Percentiles rank a stretch among this genome's conserved stretches.
Evolutionary conservation across 2,888 invertebrate species (phyloP).

Genomic region (Lasiommata megera): DNA sequence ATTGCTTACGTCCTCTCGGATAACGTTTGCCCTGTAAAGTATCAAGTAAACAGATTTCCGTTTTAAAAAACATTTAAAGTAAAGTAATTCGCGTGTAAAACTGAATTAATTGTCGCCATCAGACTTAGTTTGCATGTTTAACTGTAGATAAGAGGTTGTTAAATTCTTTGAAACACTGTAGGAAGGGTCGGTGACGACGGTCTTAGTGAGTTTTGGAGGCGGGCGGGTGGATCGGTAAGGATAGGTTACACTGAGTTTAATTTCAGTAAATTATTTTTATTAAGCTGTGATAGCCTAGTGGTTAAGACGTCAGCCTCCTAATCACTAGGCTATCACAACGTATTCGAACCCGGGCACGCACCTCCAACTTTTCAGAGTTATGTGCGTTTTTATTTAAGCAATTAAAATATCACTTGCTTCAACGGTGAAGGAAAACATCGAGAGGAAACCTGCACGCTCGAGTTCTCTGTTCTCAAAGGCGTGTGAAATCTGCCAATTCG

Average conservation of each 20-base stretch:
- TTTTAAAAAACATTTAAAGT: neutral
- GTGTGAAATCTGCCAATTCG: too few relatives aligned
- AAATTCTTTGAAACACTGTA: slow-evolving; percentile 53
- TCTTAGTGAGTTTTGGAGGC: slow-evolving; percentile 41
- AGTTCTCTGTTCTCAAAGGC: too few relatives aligned
- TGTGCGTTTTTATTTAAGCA: too few relatives aligned
- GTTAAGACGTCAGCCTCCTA: too few relatives aligned
- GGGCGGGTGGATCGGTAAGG: slow-evolving; percentile 40
- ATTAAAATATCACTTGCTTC: too few relatives aligned
- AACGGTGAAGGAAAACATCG: too few relatives aligned
- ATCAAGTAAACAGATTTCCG: neutral
- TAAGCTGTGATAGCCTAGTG: neutral
- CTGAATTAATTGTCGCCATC: slow-evolving; percentile 62
- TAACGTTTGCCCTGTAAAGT: neutral
- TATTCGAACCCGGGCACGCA: too few relatives aligned
- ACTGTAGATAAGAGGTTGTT: slow-evolving; percentile 63
- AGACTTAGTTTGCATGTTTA: slow-evolving; percentile 65
- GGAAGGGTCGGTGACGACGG: slow-evolving; percentile 41
- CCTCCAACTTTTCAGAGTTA: too few relatives aligned
- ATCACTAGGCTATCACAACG: too few relatives aligned
- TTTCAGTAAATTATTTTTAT: neutral
- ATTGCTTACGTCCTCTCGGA: neutral
- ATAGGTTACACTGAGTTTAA: slow-evolving; percentile 19
- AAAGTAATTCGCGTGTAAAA: slow-evolving; percentile 23
- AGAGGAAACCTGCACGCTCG: too few relatives aligned